A percentile compares a stretch with the other conserved stretches of the same genome.
Conservation (phyloP, 1,140 invertebrate genomes). For the Bombus huntii region DNA sequence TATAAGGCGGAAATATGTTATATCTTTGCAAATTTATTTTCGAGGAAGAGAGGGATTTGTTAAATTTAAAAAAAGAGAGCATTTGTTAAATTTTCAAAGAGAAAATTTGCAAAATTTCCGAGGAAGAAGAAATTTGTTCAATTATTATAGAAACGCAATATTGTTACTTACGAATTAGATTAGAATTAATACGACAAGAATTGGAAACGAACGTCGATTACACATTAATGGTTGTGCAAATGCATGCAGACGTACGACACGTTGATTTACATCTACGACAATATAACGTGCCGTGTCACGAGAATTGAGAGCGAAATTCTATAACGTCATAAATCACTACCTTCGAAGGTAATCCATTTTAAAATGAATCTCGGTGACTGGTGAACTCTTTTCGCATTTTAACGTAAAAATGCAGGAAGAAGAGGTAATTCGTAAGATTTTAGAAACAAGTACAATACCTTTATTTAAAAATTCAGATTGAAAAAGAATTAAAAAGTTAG, state of each 20-base stretch:
- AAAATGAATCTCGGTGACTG: background rate
- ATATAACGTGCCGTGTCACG: too few species aligned
- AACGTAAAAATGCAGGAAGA: background rate
- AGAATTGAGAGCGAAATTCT: background rate
- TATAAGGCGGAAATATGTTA: background rate
- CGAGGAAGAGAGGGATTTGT: too few species aligned
- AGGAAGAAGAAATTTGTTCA: background rate
- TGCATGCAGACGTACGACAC: too few species aligned
- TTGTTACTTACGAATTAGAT: background rate
- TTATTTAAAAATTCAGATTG: background rate
- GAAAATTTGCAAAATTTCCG: too few species aligned
- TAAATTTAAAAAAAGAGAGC: too few species aligned
- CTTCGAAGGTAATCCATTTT: background rate
- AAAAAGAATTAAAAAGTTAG: background rate
- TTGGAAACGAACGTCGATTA: too few species aligned
- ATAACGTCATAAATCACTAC: background rate
- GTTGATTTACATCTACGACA: too few species aligned
- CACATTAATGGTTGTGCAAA: too few species aligned
- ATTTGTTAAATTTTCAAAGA: too few species aligned
- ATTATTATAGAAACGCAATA: too few species aligned
- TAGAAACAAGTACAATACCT: background rate
- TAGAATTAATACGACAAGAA: too few species aligned
- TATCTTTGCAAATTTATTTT: too few species aligned
- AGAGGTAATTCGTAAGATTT: background rate
- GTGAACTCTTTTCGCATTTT: background rate